Conservation (phyloP, 2,113 vertebrate genomes). For the Caloenas nicobarica region DNA sequence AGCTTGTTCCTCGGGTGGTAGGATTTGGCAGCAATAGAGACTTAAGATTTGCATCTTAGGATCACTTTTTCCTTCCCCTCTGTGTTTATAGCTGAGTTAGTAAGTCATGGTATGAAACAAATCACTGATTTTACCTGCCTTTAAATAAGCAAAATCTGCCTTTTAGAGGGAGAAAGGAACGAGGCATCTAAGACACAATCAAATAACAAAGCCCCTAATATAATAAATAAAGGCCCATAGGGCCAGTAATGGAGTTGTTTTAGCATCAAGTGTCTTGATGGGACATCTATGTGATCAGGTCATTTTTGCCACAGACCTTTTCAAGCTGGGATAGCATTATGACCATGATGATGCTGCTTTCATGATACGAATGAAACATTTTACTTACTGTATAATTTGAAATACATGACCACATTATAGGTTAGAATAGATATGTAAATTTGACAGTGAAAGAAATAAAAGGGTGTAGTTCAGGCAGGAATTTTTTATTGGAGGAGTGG, state of each 20-base stretch:
- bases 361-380: background rate
- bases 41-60: background rate
- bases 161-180: background rate
- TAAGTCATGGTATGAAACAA: background rate
- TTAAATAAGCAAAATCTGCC: background rate
- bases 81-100: background rate
- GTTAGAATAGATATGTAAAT: background rate
- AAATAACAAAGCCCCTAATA: background rate
- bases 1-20: background rate
- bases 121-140: background rate
- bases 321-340: background rate
- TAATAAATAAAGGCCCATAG: background rate
- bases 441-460: background rate
- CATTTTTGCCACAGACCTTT: background rate
- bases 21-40: background rate
- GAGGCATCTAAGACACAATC: background rate
- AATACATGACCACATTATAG: background rate
- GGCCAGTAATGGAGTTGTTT: background rate
- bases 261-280: background rate
- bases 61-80: background rate
- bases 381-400: background rate
- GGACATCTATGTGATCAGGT: background rate
- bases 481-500: background rate
- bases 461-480: background rate
- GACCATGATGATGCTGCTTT: background rate